Evolutionary conservation across 2,797 vertebrate species (phyloP), one percentile per base, ranked within the genome.

Genomic region (Pangasius djambal): DNA sequence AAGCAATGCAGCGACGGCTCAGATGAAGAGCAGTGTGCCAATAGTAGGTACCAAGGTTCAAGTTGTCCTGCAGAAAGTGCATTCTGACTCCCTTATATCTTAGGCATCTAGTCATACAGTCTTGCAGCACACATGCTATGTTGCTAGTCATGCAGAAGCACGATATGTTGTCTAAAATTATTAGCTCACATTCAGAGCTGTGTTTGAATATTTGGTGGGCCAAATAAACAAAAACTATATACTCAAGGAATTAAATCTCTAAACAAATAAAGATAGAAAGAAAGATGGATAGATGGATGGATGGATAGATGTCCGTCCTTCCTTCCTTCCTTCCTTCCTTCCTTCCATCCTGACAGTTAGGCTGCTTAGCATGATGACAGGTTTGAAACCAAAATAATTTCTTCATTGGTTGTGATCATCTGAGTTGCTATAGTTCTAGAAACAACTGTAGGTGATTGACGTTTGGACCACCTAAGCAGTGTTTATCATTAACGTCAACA

Each of bases 1-100:
- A 5, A 72, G 0, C 97, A 99, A 89, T 99, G 98, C 90, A 92
- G 40, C 0, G 98, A 99, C 9, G 88, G 91, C n/a, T 99, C 98
- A 0, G 98, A 99, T 0, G 98, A 99, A 93, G 55, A 89, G 5
- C 91, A 92, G 15, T 99, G 98, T 94, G 87, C 94, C 0, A 94
- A 93, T 10, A 94, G 98, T 99, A 94, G 97, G 98, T 91, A 88
- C 40, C 88, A 40, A 48, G n/a, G 48, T 83, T 85, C 5, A 44
- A 22, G 31, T 50, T 20, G 25, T 57, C 6, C 34, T 63, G 3
- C 18, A 40, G 10, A 77, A 77, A 79, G 10, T 61, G 6, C 40
- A 25, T 69, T 44, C 59, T 83, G 65, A 63, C 16, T 2, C 16
- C 22, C 10, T 77, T 44, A n/a, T 16, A 20, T 81, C 61, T 89